Evolutionary conservation across 2,888 invertebrate genomes (phyloP).

Genomic region (Lymantria monacha): DNA sequence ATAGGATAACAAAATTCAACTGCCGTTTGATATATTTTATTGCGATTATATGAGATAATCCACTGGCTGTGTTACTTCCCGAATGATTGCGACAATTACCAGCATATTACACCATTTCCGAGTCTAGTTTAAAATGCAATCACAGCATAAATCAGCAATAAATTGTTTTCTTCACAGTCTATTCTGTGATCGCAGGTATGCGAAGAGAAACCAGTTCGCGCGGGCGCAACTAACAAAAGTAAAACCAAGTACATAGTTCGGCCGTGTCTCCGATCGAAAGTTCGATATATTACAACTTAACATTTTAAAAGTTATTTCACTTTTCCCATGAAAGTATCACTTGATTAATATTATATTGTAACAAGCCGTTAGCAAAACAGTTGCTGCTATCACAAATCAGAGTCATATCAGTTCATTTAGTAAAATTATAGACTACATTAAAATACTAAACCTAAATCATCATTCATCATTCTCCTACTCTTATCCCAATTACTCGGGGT

Average conservation of each 20-base stretch:
- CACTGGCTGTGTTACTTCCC: too few relatives aligned
- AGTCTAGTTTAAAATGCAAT: slow-evolving; percentile 8
- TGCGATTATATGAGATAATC: too few relatives aligned
- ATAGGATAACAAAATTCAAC: too few relatives aligned
- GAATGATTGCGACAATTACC: background rate
- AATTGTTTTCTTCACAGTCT: slow-evolving; percentile 22
- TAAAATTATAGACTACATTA: too few relatives aligned
- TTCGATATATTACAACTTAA: slow-evolving; percentile 35
- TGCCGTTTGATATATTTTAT: too few relatives aligned
- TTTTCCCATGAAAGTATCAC: slow-evolving; percentile 32
- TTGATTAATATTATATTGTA: background rate
- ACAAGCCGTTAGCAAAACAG: too few relatives aligned
- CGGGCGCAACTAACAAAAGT: slow-evolving; percentile 38
- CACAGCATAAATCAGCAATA: slow-evolving; percentile 13
- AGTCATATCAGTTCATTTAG: too few relatives aligned
- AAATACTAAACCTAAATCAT: too few relatives aligned
- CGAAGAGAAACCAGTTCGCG: slow-evolving; percentile 33
- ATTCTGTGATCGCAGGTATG: slow-evolving; percentile 19
- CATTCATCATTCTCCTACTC: too few relatives aligned
- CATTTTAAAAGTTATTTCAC: slow-evolving; percentile 30
- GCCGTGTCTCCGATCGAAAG: slow-evolving; percentile 38
- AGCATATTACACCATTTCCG: slow-evolving; percentile 1
- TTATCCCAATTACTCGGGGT: too few relatives aligned
- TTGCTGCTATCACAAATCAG: too few relatives aligned
- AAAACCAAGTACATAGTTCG: slow-evolving; percentile 37